A percentile compares a stretch with the other conserved stretches of the same genome.
These are phyloP conservation scores for Trachelus troglodyta DNA, from an alignment of 2,888 invertebrate genomes.

Conservation along the genomic window DNA sequence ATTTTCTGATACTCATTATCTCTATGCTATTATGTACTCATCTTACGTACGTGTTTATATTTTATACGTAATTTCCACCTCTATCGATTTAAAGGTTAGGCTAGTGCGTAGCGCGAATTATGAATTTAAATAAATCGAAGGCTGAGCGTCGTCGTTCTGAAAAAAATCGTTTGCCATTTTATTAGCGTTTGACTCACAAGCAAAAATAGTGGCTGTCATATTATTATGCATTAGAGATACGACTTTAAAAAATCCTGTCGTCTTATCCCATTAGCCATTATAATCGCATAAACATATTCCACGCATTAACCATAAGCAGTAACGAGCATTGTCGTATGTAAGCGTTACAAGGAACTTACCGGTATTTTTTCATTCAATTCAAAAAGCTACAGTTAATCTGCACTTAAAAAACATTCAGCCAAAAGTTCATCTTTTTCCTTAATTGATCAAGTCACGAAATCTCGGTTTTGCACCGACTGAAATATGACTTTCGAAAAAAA, in stretches of 20 bases:
- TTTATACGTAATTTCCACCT: background rate
- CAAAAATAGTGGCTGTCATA: background rate
- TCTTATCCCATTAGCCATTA: background rate
- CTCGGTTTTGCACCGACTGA: background rate
- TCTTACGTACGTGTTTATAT: background rate
- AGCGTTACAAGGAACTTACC: background rate
- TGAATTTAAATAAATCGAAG: background rate
- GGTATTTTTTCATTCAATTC: background rate
- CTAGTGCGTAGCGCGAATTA: background rate
- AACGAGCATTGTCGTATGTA: background rate
- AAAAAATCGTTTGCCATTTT: background rate
- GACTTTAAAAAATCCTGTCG: background rate
- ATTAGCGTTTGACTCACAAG: background rate
- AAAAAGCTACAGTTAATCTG: background rate
- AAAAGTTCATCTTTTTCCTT: background rate
- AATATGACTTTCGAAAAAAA: background rate
- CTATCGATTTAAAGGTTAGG: too few relatives aligned
- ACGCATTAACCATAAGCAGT: background rate
- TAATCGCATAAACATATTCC: background rate
- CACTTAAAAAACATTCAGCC: background rate
- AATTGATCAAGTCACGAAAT: background rate
- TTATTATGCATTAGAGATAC: background rate
- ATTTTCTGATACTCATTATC: background rate
- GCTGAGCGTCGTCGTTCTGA: background rate
- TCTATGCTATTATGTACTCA: background rate